Evolutionary conservation across 2,797 vertebrate species (phyloP).

Genomic region (Schizopygopsis pylzovi): DNA sequence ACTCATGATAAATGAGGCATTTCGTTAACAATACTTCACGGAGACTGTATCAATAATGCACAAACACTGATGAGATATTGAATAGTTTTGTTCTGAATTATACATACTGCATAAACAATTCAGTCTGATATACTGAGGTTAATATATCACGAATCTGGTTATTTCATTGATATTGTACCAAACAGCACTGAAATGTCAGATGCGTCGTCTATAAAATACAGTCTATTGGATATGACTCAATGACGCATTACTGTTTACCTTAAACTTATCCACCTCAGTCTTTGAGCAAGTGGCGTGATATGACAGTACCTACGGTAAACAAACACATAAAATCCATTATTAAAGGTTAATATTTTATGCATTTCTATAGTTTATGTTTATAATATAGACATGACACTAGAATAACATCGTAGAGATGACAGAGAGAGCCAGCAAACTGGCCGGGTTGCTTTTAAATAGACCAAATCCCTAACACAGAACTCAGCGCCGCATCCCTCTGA

Average conservation of each 20-base stretch:
- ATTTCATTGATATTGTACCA: not conserved
- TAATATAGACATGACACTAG: not conserved
- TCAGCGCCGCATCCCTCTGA: not conserved
- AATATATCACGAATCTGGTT: not conserved
- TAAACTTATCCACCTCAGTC: conserved; percentile 99
- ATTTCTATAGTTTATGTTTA: conserved; percentile 4
- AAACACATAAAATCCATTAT: not conserved
- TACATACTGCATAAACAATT: conserved; percentile 76
- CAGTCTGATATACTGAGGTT: conserved; percentile 36
- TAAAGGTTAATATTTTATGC: not conserved
- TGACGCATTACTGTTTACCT: conserved; percentile 80
- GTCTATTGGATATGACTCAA: not conserved
- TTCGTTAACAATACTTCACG: conserved; percentile 24
- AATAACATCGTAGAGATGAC: not conserved
- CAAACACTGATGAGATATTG: conserved; percentile 79
- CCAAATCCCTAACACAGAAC: not conserved
- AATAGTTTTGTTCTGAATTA: conserved; percentile 72
- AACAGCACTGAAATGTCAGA: not conserved
- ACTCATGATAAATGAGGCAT: conserved; percentile 45
- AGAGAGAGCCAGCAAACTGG: not conserved
- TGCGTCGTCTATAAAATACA: not conserved
- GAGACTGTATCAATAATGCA: conserved; percentile 80
- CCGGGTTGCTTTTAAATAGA: not conserved
- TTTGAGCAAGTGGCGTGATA: conserved; percentile 99
- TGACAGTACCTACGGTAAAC: conserved; percentile 88